Evolutionary conservation across 2,797 vertebrate species (phyloP), one percentile per base, ranked within the genome.

Genomic region (Sarcoramphus papa): DNA sequence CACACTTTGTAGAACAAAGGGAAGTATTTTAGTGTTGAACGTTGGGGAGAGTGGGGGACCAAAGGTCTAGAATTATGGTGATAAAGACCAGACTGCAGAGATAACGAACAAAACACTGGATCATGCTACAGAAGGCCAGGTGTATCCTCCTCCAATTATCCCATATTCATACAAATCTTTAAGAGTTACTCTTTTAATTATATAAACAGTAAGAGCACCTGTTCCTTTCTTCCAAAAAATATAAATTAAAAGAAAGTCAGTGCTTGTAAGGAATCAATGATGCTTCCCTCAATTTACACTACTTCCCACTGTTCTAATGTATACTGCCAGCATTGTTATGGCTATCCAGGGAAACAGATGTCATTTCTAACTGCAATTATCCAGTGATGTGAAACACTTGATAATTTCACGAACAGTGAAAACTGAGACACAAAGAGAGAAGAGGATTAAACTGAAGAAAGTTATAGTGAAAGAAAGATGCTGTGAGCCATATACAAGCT

Each of bases 261-360:
- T 41, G 63, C 63, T 76, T 59, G 50, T 45, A 89, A 89, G 75
- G 54, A 74, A 91, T 67, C 77, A 41, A 0, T 35, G 77, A 87
- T 54, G 65, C 64, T 75, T 75, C 45, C 80, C 56, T 64, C 88
- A 40, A 76, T 83, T 83, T 85, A 78, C 27, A 47, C n/a, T 85
- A 37, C 62, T 88, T 91, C 84, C 88, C 28, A 4, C 78, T 78
- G 76, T 54, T 48, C 60, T 83, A 53, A 77, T 74, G 63, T 35
- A 53, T n/a, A 31, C 57, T 72, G 67, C 75, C 88, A 76, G 74
- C 8, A 0, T 27, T 84, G 67, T 79, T 92, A 94, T 5, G 63
- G 50, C 77, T 90, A 75, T 62, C 94, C 85, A 93, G 90, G 93
- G 91, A 95, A 91, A 86, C 10, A 75, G 47, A 87, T 75, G 79